Base-by-base conservation (phyloP, 2,113 vertebrate species). In the Poicephalus meyeri region DNA sequence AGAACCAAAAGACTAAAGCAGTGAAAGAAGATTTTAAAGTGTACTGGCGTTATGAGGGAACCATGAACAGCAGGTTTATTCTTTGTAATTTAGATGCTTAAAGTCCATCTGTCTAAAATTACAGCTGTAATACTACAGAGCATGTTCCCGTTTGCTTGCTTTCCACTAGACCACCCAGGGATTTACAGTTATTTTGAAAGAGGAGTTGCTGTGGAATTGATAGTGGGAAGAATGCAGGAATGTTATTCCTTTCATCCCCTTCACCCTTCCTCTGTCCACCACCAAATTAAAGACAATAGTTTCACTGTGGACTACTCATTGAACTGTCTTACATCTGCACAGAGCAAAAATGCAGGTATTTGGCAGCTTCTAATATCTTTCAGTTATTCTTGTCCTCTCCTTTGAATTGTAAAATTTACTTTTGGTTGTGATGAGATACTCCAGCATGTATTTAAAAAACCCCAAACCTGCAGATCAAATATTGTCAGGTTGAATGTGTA, bases 31-130 rank as follows among this genome's bases (percentile, higher is more conserved):
- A 49, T 6, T 24, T 42, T 35, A 47, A 96, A 95, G 94, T 61
- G 60, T 91, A 73, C 88, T 93, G 87, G 68, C 85, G 77, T 89
- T 77, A 81, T 5, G 37, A 95, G 83, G 39, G 93, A 93, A 87
- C 88, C 24, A 93, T 56, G 53, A 87, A 86, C 50, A 89, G 77
- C 96, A 95, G 72, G 37, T 95, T 97, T 97, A 93, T 98, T 97
- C 92, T 92, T 96, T 82, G 64, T 96, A 97, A 95, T 96, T 94
- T 91, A 47, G 66, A 88, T 96, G 90, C 97, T 97, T 98, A 97
- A 98, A 93, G 97, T 98, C 98, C 98, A 98, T 98, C 98, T 98
- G 98, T 97, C 96, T 86, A 91, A 94, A 96, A 97, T 92, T 97
- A 92, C 74, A 93, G 66, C 84, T 90, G 71, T 90, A 68, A 64